Base-by-base conservation (phyloP, 2,888 invertebrate species). In the Amphipoea lucens region DNA sequence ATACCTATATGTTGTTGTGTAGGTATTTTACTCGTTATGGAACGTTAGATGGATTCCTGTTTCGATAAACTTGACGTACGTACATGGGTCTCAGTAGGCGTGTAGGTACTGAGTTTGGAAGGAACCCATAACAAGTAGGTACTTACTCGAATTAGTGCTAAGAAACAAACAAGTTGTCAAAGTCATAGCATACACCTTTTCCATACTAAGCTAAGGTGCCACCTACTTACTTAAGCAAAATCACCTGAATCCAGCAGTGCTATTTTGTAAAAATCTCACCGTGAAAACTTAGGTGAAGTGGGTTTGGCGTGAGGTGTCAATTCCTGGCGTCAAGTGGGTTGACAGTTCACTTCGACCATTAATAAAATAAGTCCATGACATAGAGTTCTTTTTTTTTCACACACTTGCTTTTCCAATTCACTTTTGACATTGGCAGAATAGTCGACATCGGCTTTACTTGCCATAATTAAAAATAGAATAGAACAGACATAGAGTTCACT, bases 1-100 rank as follows among this genome's bases (percentile, higher is more conserved):
- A 79, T 62, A 48, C 60, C 74, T 45, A 42, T 70, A n/a, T 29
- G 54, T 42, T 48, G 23, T 23, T 57, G 9, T 62, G 36, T 40
- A 36, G 3, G 3, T 36, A 29, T 79, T 42, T 66, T 57, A 57
- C n/a, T 78, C 36, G 20, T n/a, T 57, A 29, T 4, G 4, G 20
- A 74, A 74, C 40, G 29, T 83, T 83, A 74, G 54, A 74, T 5
- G 79, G 62, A 71, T 82, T 82, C 74, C 23, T 65, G 60, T 79
- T 79, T 51, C 14, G 17, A 54, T 71, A 72, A 65, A 79, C 63
- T 70, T 69, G 40, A 23, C 76, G 23, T 60, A 36, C 45, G 40
- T n/a, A 4, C 5, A 17, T 60, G 12, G 6, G n/a, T 4, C 29
- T 72, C 48, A n/a, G 48, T 63, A 68, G 54, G 20, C 45, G n/a